These are phyloP conservation scores for Mimas tiliae DNA, from an alignment of 2,888 invertebrate species.

Conservation along the genomic window DNA sequence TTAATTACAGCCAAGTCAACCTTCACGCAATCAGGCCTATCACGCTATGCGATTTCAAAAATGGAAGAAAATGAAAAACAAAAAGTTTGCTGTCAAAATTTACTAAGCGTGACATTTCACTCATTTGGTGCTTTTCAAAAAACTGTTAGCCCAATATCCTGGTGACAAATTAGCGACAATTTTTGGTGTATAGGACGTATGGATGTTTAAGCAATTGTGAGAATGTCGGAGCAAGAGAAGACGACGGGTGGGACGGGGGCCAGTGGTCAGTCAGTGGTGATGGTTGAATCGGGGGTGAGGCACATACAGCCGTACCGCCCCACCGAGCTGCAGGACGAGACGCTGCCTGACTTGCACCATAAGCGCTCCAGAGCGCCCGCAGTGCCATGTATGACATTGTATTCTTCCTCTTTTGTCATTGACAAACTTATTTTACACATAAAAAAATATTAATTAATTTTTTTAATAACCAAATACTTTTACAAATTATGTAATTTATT, in stretches of 20 bases:
- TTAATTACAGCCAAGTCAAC: conserved; percentile 17
- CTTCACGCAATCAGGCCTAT: conserved; percentile 8
- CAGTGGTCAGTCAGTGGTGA: conserved; percentile 50
- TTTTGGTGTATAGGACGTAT: conserved; percentile 56
- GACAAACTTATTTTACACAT: neutral
- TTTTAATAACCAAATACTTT: neutral
- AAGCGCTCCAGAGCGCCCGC: conserved; percentile 65
- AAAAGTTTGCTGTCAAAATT: conserved; percentile 73
- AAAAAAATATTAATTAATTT: neutral
- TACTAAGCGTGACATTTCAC: conserved; percentile 68
- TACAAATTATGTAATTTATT: neutral
- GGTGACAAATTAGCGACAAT: conserved; percentile 61
- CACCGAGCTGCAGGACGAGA: conserved; percentile 55
- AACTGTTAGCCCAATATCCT: conserved; percentile 58
- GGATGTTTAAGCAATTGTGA: conserved; percentile 58
- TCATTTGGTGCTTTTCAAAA: conserved; percentile 60
- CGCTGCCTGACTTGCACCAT: conserved; percentile 51
- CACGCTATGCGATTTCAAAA: conserved; percentile 56
- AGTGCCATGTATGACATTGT: conserved; percentile 58
- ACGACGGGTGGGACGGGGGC: conserved; percentile 47
- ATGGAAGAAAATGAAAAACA: conserved; percentile 65
- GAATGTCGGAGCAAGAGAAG: conserved; percentile 73
- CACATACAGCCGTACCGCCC: conserved; percentile 57
- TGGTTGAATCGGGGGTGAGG: conserved; percentile 59
- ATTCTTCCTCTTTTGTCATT: conserved; percentile 16